Percentiles rank a stretch among this genome's conserved stretches.
These are phyloP conservation scores for Pterocles orientalis DNA, from an alignment of 2,113 vertebrate genomes.

Conservation along the genomic window DNA sequence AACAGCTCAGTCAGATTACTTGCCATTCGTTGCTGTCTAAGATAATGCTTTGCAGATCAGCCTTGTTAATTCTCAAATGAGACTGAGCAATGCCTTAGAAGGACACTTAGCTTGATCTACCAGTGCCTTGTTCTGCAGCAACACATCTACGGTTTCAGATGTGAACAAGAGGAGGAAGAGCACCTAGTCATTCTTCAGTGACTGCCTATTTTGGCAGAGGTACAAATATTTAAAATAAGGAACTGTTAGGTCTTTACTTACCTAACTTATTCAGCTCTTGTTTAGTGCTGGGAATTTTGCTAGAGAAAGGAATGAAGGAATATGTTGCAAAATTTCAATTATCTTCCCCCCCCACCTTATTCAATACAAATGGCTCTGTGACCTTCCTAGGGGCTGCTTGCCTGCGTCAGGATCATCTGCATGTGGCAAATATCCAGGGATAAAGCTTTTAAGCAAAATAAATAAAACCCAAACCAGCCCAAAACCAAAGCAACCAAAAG, in stretches of 20 bases:
- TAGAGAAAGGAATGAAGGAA: not conserved
- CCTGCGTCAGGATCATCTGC: not conserved
- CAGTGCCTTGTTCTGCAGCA: not conserved
- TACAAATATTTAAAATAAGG: not conserved
- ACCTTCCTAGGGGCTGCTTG: not conserved
- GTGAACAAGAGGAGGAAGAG: not conserved
- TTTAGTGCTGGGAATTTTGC: not conserved
- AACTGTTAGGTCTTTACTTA: not conserved
- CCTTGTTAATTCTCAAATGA: not conserved
- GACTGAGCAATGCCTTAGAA: not conserved
- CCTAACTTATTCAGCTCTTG: not conserved
- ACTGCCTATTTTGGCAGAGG: not conserved
- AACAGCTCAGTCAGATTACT: not conserved
- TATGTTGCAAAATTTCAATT: not conserved
- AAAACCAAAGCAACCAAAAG: not conserved
- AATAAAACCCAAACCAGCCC: too few relatives aligned
- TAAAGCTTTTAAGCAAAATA: not conserved
- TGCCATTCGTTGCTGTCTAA: not conserved
- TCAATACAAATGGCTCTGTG: not conserved
- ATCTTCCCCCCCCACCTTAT: not conserved
- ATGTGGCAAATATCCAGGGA: not conserved
- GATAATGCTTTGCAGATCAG: not conserved
- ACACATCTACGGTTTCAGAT: not conserved
- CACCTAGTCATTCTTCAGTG: not conserved
- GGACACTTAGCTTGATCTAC: not conserved